Conservation (phyloP, 2,797 vertebrate genomes). For the Harpagifer antarcticus region DNA sequence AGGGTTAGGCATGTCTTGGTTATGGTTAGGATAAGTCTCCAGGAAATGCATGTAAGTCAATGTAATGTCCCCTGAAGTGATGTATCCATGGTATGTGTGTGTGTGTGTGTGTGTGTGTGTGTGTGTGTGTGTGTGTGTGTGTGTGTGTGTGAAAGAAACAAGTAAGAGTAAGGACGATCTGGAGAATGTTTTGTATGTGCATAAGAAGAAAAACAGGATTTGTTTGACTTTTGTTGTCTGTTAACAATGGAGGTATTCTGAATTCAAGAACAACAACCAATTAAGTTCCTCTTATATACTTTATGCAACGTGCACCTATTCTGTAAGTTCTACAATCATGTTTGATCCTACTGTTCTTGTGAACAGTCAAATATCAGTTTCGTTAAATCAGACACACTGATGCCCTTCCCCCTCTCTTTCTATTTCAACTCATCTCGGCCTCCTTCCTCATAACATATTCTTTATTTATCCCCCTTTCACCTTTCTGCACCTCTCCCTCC, state of each 20-base stretch:
- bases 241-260: too few relatives aligned
- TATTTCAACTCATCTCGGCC: constrained; percentile 1
- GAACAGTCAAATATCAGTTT: not conserved
- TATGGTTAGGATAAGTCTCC: too few relatives aligned
- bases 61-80: too few relatives aligned
- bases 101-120: not conserved
- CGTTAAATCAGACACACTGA: not conserved
- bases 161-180: not conserved
- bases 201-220: not conserved
- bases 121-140: not conserved
- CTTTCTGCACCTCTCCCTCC: not conserved
- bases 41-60: too few relatives aligned
- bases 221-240: not conserved
- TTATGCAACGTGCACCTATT: not conserved
- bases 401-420: not conserved
- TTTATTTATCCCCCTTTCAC: constrained; percentile 1
- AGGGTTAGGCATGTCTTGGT: too few relatives aligned
- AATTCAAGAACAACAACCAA: not conserved
- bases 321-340: not conserved
- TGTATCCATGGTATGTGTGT: too few relatives aligned
- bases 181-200: not conserved
- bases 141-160: not conserved
- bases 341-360: not conserved
- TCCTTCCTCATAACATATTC: not conserved
- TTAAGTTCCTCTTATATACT: not conserved